phyloP scores from a whole-genome alignment of 2,113 vertebrate genomes.

The Pangasianodon gigas region DNA sequence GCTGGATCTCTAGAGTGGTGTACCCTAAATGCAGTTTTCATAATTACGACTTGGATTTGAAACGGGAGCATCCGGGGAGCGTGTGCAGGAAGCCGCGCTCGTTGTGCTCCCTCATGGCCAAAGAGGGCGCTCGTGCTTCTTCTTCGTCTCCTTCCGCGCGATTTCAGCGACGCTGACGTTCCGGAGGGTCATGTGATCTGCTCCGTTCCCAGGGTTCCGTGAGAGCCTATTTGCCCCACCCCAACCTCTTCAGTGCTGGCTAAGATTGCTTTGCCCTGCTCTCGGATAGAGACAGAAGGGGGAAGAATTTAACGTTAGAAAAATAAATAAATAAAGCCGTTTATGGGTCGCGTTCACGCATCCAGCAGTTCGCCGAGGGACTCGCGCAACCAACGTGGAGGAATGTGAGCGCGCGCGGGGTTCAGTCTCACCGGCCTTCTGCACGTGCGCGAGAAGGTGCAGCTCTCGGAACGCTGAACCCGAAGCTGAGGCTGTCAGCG shows the following conservation, averaged over 20 bases:
- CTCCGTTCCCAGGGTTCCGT: conserved; percentile 46
- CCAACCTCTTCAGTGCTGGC: conserved; percentile 43
- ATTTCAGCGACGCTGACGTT: conserved; percentile 34
- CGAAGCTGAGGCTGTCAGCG: conserved; percentile 36
- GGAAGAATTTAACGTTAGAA: background rate
- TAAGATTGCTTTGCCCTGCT: conserved; percentile 37
- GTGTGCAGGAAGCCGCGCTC: background rate
- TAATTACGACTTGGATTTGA: background rate
- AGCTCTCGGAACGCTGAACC: conserved; percentile 9
- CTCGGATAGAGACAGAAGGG: conserved; percentile 14
- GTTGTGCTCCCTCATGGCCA: background rate
- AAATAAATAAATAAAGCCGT: background rate
- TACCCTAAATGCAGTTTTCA: background rate
- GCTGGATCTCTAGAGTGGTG: too few species aligned
- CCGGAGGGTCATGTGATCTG: conserved; percentile 42
- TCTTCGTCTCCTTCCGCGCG: background rate
- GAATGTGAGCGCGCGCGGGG: conserved; percentile 38
- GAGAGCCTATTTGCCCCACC: conserved; percentile 51
- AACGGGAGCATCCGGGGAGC: background rate
- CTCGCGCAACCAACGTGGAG: conserved; percentile 12
- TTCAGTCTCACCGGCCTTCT: conserved; percentile 26
- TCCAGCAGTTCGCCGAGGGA: conserved; percentile 1
- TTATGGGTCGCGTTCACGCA: background rate
- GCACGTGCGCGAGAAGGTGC: conserved; percentile 41
- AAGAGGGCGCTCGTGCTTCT: conserved; percentile 6